Conservation (phyloP, 2,888 invertebrate species). For the Parnassius orleans region DNA sequence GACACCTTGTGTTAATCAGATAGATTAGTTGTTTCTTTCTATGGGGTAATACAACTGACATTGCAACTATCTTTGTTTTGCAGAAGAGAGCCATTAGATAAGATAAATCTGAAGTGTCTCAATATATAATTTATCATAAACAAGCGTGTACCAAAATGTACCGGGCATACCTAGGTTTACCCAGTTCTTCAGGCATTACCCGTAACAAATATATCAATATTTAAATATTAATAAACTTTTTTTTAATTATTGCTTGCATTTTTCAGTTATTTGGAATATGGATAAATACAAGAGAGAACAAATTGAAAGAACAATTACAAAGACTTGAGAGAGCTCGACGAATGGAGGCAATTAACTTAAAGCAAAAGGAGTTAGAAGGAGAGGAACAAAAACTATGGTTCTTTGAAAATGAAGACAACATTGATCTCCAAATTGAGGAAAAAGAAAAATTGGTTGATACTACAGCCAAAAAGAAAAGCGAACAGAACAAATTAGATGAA, state of each 20-base stretch:
- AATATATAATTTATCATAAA: no score
- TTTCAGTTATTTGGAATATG: constrained; percentile 79
- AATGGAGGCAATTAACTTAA: constrained; percentile 62
- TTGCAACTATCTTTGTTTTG: no score
- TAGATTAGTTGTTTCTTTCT: no score
- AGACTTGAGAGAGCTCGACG: constrained; percentile 81
- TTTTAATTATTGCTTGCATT: constrained; percentile 4
- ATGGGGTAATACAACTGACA: no score
- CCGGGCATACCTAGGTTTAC: no score
- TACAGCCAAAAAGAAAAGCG: constrained; percentile 4
- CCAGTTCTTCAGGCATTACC: no score
- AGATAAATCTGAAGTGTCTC: no score
- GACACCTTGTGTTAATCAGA: no score
- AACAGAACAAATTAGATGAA: constrained; percentile 64
- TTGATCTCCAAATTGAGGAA: constrained; percentile 86
- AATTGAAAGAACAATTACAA: constrained; percentile 81
- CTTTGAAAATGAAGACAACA: constrained; percentile 89
- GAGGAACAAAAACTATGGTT: constrained; percentile 87
- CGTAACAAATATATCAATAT: no score
- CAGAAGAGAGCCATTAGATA: no score
- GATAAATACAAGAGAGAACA: constrained; percentile 78
- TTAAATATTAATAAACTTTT: no score
- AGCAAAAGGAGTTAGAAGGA: constrained; percentile 78
- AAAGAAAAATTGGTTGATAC: constrained; percentile 63
- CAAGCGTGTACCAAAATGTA: no score